These are phyloP conservation scores for Zaprionus inermis DNA, from an alignment of 1,140 invertebrate species.

Conservation along the genomic window DNA sequence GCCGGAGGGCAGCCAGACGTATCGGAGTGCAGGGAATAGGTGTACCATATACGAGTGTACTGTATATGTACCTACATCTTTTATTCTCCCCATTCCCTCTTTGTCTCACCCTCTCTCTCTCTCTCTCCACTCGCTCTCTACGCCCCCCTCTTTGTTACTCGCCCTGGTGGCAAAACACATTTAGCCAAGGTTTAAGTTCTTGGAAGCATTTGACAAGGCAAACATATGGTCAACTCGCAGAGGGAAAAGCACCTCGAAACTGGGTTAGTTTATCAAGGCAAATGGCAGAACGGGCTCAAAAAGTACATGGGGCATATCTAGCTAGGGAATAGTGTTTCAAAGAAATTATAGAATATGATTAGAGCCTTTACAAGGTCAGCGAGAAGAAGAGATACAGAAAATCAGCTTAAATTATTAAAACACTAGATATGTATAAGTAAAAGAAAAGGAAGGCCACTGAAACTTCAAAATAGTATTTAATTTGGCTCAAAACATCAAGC, in stretches of 20 bases:
- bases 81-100: neutral
- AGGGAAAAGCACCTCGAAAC: conserved; percentile 28
- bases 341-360: neutral
- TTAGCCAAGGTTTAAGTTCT: conserved; percentile 48
- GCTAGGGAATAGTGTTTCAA: conserved; percentile 1
- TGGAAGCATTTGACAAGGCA: conserved; percentile 59
- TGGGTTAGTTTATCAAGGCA: conserved; percentile 23
- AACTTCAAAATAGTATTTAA: too few relatives aligned
- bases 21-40: conserved; percentile 32
- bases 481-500: too few relatives aligned
- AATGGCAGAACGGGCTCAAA: neutral
- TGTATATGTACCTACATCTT: conserved; percentile 1
- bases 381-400: neutral
- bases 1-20: conserved; percentile 31
- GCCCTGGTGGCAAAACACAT: conserved; percentile 42
- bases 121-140: conserved; percentile 5
- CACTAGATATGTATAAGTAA: too few relatives aligned
- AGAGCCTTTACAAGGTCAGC: neutral
- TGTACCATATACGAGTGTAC: conserved; percentile 1
- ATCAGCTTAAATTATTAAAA: neutral
- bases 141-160: conserved; percentile 32
- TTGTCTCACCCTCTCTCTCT: conserved; percentile 1
- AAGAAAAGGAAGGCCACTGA: too few relatives aligned
- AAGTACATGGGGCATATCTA: neutral
- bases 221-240: conserved; percentile 54